phyloP scores from a whole-genome alignment of 2,888 invertebrate genomes.

The Parnassius smintheus region DNA sequence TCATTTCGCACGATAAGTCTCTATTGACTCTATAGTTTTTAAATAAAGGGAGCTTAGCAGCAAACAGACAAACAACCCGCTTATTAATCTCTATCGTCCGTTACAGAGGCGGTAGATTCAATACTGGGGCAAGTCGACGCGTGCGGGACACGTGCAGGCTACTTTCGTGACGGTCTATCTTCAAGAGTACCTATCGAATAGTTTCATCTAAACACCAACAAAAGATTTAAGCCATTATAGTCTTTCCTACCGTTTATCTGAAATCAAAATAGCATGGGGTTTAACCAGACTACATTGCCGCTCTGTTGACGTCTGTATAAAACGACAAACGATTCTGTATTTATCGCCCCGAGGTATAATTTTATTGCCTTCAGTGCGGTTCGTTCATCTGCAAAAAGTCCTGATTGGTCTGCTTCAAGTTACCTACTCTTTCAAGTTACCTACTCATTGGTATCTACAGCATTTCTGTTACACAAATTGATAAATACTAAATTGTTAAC shows the following conservation, averaged over 20 bases:
- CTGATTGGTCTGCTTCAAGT: conserved; percentile 22
- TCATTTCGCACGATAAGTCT: conserved; percentile 29
- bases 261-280: conserved; percentile 19
- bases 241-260: conserved; percentile 18
- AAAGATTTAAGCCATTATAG: conserved; percentile 23
- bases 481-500: neutral
- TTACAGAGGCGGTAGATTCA: conserved; percentile 27
- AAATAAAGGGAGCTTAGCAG: conserved; percentile 37
- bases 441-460: neutral
- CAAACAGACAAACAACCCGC: conserved; percentile 33
- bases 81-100: conserved; percentile 31
- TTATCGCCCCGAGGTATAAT: conserved; percentile 46
- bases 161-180: conserved; percentile 21
- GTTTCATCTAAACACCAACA: conserved; percentile 6
- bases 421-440: neutral
- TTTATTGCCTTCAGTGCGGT: conserved; percentile 47
- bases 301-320: conserved; percentile 23
- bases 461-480: neutral
- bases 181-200: conserved; percentile 6
- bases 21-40: conserved; percentile 38
- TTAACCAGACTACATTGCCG: conserved; percentile 16
- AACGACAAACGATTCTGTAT: conserved; percentile 38
- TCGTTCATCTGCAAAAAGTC: conserved; percentile 27
- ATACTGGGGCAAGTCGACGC: conserved; percentile 27
- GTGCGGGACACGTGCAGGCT: conserved; percentile 33